Evolutionary conservation across 2,797 vertebrate genomes (phyloP), one percentile per base, ranked within the genome.

Genomic region (Taenioides sp.): DNA sequence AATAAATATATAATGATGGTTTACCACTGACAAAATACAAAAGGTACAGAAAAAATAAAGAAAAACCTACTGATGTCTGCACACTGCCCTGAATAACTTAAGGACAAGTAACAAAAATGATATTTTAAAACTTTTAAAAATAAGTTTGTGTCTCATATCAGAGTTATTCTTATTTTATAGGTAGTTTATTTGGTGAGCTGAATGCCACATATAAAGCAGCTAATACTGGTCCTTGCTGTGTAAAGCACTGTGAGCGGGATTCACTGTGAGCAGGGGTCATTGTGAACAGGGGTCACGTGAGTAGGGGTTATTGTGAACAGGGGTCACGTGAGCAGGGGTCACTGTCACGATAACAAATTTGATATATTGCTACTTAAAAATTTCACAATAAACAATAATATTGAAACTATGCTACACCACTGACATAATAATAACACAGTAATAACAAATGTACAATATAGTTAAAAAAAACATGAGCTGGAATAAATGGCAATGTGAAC

Each of bases 221-320:
- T 61, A 31, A 31, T 34, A 17, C 28, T 37, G 6, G 17, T 20
- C 7, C 18, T 62, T 34, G 3, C 7, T 37, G 18, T 63, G 34
- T 43, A 43, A 76, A 65, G 43, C 61, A 63, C 80, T 74, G 57
- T 66, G 43, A 79, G 67, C 59, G 7, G 54, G 70, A 22, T 86
- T 88, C 79, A 84, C 55, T 81, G 74, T 73, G 28, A 31, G 28
- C 28, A 28, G 28, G 28, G 28, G 28, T 31, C 28, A 31, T 4
- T 40, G 37, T 40, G 28, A 31, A 4, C 28, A 28, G 28, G 28
- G 28, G 28, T 31, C 28, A 31, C 28, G 27, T 28, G 28, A 31
- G 28, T 4, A 28, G 28, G 28, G 28, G 28, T 31, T 4, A 31
- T 4, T 40, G 37, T 40, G 28, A 31, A 4, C 28, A 5, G 28